Base-by-base conservation (phyloP, 2,113 vertebrate genomes). In the Cyphomyrus discorhynchus region DNA sequence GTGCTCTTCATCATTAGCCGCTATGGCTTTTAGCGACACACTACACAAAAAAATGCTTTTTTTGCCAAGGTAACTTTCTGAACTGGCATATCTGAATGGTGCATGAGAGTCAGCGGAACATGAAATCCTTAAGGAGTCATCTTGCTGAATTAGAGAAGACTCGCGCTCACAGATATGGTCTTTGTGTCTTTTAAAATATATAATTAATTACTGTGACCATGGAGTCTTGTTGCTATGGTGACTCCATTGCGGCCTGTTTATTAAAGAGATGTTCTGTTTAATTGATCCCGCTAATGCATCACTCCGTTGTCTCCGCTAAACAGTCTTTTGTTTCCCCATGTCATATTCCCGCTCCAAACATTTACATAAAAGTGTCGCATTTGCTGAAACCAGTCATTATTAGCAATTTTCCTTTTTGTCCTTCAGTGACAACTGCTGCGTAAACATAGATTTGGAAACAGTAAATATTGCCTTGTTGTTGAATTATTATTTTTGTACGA, bases 271-370 rank as follows among this genome's bases (percentile, higher is more conserved):
- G 94, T 97, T 97, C 96, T 97, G 94, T 97, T 98, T 99, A 99
- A 99, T 99, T 98, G 97, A 98, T 98, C 96, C 74, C 96, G 95
- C 97, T 98, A 98, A 99, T 98, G 98, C 96, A 97, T 97, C 94
- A 97, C 97, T 96, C 96, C 96, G 96, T 96, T 97, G 96, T 97
- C 95, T 97, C 95, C 96, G 96, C 96, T 96, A 96, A 97, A 96
- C 96, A 96, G 96, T 96, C 97, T 97, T 97, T 99, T 99, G 97
- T 98, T 98, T 98, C 96, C 62, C 31, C 96, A 97, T 97, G 97
- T 98, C 97, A 97, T 97, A 98, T 97, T 98, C 97, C 96, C 91
- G 96, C 96, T 95, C 96, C 95, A 94, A 77, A 77, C 92, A 98
- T 98, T 98, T 98, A 97, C 97, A 99, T 99, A 98, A 98, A 99